Base-by-base conservation (phyloP, 2,888 invertebrate species). In the Alsophila aescularia region DNA sequence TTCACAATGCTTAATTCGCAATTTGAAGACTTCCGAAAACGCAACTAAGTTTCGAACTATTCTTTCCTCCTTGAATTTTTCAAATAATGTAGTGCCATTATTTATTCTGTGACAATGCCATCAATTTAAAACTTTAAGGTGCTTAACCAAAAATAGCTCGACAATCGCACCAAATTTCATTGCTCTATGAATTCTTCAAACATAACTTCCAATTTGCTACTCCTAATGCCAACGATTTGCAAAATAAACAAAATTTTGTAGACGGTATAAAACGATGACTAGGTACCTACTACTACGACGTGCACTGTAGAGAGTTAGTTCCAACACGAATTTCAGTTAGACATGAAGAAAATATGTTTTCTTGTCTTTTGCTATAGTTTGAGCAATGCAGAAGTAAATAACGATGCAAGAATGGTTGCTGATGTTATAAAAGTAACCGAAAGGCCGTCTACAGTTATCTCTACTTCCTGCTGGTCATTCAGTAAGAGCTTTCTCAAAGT, bases 381-480 rank as follows among this genome's bases (percentile, higher is more conserved):
- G 16, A 64, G 62, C 24, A 49, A 70, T 62, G 77, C 73, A 32
- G 57, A 75, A 44, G 49, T 56, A 5, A 62, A 72, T 40, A 59
- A 62, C 2, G 76, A 76, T 58, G 59, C 67, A 14, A 39, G 53
- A 9, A 73, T 84, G 67, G 67, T 87, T 32, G 65, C 72, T 35
- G 84, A 83, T 63, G 61, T 85, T n/a, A 73, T 87, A 35, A 59
- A 70, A 50, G 66, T 73, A n/a, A 72, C 71, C 64, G 70, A 73
- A 43, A 78, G 72, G 66, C 81, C 86, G 12, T 71, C 80, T 24
- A 69, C 75, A 41, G 64, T 87, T 16, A 72, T 83, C 44, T 79
- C 79, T 27, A 75, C 73, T 58, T 64, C 84, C 51, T 87, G 88
- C 58, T 85, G 84, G 79, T 35, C 74, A 31, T 63, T 68, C 29